Percentiles rank a stretch among this genome's conserved stretches.
These are phyloP conservation scores for Tragulus kanchil DNA, from an alignment of 2,113 vertebrate species.

Conservation along the genomic window DNA sequence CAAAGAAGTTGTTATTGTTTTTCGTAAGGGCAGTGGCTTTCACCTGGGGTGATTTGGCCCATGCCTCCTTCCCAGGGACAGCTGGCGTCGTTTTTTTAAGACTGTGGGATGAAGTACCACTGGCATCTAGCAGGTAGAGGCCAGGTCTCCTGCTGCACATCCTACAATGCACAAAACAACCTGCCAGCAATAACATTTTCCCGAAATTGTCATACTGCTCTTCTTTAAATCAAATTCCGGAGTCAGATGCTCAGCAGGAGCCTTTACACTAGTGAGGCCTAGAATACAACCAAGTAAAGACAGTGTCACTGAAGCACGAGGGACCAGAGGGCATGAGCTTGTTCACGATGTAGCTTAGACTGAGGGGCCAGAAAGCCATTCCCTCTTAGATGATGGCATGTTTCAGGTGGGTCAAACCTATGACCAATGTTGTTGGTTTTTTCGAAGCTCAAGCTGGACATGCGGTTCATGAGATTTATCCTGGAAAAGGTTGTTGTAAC, in stretches of 20 bases:
- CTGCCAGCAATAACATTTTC: neutral
- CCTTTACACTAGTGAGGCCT: neutral
- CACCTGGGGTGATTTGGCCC: neutral
- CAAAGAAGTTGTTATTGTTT: constrained; percentile 2
- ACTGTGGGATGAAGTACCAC: neutral
- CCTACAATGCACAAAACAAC: neutral
- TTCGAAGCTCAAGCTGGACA: neutral
- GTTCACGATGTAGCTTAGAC: neutral
- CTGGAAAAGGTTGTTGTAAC: neutral
- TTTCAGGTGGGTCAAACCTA: neutral
- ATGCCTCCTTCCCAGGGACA: neutral
- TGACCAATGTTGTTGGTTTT: constrained; percentile 16
- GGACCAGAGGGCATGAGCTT: neutral
- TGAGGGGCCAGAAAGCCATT: neutral
- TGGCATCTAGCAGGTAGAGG: neutral
- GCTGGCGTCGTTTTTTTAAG: neutral
- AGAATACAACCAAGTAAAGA: neutral
- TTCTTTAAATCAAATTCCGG: neutral
- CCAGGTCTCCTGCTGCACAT: neutral
- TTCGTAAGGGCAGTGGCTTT: neutral
- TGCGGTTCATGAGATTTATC: neutral
- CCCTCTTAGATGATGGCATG: neutral
- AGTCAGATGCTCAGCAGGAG: neutral
- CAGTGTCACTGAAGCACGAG: neutral
- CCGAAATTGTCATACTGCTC: neutral